Percentiles rank a stretch among this genome's conserved stretches.
These are phyloP conservation scores for Oplegnathus fasciatus DNA, from an alignment of 2,113 vertebrate genomes.

Conservation along the genomic window DNA sequence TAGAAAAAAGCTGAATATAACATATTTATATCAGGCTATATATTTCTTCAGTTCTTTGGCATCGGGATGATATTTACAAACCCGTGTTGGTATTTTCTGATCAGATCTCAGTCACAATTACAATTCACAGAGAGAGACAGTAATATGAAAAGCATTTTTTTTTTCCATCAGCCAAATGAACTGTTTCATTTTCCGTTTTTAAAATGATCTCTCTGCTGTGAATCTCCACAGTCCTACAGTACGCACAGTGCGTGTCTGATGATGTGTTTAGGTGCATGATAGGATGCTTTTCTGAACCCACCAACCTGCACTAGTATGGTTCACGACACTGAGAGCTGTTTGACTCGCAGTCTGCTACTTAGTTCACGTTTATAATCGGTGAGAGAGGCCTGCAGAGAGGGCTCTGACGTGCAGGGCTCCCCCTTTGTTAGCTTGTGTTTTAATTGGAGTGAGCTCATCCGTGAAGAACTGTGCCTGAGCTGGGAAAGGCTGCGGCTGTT, in stretches of 20 bases:
- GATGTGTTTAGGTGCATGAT: conserved; percentile 2
- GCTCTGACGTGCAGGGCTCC: background rate
- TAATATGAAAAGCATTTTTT: background rate
- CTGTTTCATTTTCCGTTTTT: background rate
- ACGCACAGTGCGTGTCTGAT: too few relatives aligned
- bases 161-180: background rate
- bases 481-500: conserved; percentile 35
- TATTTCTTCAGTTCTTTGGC: too few relatives aligned
- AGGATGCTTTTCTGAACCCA: background rate
- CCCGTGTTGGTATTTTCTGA: background rate
- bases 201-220: background rate
- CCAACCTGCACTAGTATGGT: background rate
- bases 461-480: conserved; percentile 45
- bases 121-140: background rate
- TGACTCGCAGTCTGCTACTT: background rate
- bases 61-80: too few relatives aligned
- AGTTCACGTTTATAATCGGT: conserved; percentile 12
- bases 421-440: conserved; percentile 53
- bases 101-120: background rate
- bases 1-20: too few relatives aligned
- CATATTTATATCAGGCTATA: too few relatives aligned
- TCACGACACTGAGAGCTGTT: background rate
- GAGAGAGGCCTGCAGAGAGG: conserved; percentile 20
- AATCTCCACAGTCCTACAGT: background rate
- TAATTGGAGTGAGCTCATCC: conserved; percentile 68